Evolutionary conservation across 2,888 invertebrate species (phyloP), one percentile per base, ranked within the genome.

Genomic region (Heteromyza rotundicornis): DNA sequence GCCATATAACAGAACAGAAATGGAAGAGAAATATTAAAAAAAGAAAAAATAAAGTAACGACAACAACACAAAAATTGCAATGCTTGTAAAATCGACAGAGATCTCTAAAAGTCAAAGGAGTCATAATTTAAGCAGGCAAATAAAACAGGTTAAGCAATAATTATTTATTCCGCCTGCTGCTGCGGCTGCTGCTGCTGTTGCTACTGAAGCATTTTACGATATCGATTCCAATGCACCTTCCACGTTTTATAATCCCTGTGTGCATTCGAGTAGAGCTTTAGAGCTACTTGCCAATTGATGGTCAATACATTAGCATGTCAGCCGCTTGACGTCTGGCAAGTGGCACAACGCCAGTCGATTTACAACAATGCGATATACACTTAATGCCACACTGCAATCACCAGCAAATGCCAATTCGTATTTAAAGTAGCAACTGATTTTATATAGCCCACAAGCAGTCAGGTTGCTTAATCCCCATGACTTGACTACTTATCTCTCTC

Each of bases 291-390:
- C 57, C 62, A 32, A 32, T 32, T 8, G n/a, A n/a, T n/a, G n/a
- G n/a, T n/a, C n/a, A 54, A 60, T 65, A 52, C 58, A 58, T 65
- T 60, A 62, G 57, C 49, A 56, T 63, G 63, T 63, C 60, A 65
- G 50, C n/a, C 59, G 52, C 57, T 56, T 64, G 60, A 57, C 54
- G 52, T 52, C 22, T 35, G 27, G 40, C 56, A 40, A 44, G 44
- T 32, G 51, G 59, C 53, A 53, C 55, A 40, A 57, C 57, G n/a
- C 47, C 17, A 27, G 27, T 44, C 49, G 17, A 10, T 10, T 59
- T 27, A 40, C 44, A 44, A 47, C 49, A n/a, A n/a, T n/a, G n/a
- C n/a, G n/a, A n/a, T n/a, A n/a, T n/a, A n/a, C n/a, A n/a, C n/a
- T n/a, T 27, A 10, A 10, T 27, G n/a, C 5, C 40, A 40, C 40